Conservation (phyloP, 2,113 vertebrate species). For the Scalopus aquaticus region DNA sequence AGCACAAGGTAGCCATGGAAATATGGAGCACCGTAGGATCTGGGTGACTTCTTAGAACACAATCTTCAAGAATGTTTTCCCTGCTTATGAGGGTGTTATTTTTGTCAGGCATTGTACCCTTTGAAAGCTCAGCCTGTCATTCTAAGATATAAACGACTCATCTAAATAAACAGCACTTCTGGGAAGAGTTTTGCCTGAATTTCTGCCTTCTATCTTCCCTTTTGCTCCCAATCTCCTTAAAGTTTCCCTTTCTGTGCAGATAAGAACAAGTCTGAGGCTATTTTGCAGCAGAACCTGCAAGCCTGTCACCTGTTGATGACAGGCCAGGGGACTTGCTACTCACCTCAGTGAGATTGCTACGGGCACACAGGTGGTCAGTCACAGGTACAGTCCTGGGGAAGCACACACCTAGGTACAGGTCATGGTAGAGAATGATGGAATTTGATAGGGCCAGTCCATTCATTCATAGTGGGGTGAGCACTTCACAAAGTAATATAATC, state of each 20-base stretch:
- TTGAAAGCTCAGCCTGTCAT: background rate
- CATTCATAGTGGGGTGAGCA: background rate
- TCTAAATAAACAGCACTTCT: background rate
- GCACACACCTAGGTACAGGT: too few relatives aligned
- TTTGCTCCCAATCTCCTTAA: background rate
- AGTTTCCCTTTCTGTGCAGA: background rate
- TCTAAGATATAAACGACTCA: background rate
- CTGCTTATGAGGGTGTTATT: background rate
- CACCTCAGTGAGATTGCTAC: background rate
- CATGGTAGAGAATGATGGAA: background rate
- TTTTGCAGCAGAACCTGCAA: background rate
- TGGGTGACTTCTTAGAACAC: background rate
- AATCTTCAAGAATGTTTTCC: background rate
- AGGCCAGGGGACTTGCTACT: background rate
- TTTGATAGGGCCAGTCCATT: background rate
- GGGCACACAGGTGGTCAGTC: background rate
- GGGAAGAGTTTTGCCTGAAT: background rate
- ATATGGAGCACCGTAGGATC: background rate
- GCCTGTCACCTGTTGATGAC: background rate
- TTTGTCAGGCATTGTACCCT: background rate
- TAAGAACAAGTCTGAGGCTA: background rate
- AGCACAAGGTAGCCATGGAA: background rate
- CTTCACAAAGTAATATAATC: background rate
- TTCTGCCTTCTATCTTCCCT: background rate
- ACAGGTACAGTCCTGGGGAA: background rate